Evolutionary conservation across 2,888 invertebrate species (phyloP).

Genomic region (Tuta absoluta): DNA sequence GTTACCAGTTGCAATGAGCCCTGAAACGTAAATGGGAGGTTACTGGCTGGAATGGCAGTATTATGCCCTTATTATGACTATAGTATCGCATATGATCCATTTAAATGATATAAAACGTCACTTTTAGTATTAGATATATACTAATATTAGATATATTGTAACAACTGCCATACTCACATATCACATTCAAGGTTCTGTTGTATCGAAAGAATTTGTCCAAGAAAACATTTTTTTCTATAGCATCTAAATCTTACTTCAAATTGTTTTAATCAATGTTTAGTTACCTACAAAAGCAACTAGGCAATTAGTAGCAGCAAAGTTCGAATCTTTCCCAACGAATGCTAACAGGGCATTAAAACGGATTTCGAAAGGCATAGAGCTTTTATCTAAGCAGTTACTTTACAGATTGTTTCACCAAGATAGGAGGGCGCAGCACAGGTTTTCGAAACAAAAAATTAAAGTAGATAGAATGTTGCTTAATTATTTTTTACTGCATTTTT

Average conservation of each 20-base stretch:
- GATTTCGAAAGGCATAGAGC: background rate
- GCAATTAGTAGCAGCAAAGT: background rate
- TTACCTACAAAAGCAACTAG: background rate
- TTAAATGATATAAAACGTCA: too few species aligned
- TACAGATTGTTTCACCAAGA: background rate
- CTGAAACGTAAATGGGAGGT: conserved; percentile 19
- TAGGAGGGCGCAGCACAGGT: background rate
- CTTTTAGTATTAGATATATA: too few species aligned
- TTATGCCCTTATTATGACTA: conserved; percentile 5
- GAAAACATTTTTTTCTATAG: too few species aligned
- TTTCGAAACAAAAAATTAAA: too few species aligned
- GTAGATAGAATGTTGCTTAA: too few species aligned
- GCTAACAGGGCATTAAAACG: background rate
- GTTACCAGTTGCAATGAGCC: conserved; percentile 12
- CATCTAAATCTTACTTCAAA: background rate
- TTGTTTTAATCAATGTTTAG: background rate
- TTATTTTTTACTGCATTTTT: too few species aligned
- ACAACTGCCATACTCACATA: background rate
- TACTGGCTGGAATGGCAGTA: background rate
- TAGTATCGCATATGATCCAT: background rate
- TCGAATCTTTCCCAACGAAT: conserved; percentile 2
- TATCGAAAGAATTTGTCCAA: too few species aligned
- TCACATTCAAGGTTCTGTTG: background rate
- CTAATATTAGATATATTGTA: too few species aligned
- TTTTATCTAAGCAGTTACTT: background rate